phyloP scores from a whole-genome alignment of 1,140 invertebrate species.

The Sarcophaga bullata region DNA sequence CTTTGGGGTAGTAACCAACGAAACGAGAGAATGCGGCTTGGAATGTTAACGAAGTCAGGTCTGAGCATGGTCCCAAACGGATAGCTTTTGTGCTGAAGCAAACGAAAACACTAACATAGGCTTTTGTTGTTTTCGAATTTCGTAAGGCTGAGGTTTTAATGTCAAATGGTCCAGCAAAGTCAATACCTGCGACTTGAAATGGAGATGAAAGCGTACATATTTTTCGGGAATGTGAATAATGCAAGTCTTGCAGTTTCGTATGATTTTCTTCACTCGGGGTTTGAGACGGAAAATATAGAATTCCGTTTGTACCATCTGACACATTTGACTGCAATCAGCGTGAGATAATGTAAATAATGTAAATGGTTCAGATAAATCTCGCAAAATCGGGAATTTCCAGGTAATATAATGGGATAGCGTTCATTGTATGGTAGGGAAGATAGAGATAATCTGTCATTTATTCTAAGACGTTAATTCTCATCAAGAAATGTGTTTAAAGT shows the following conservation, averaged over 20 bases:
- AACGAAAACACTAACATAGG: not conserved
- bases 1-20: not conserved
- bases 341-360: too few species aligned
- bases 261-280: too few species aligned
- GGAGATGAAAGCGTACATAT: not conserved
- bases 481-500: conserved; percentile 10
- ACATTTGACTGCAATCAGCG: too few species aligned
- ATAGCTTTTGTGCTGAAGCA: not conserved
- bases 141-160: not conserved
- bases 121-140: not conserved
- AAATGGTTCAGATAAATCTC: not conserved
- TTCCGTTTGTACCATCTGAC: too few species aligned
- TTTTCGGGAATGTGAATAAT: not conserved
- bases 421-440: not conserved
- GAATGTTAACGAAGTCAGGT: not conserved
- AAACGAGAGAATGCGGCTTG: not conserved
- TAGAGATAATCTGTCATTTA: not conserved
- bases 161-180: not conserved
- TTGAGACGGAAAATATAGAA: not conserved
- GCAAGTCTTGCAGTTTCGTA: not conserved
- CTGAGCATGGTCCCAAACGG: not conserved
- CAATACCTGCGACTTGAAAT: not conserved
- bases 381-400: not conserved
- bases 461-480: not conserved
- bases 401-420: conserved; percentile 1